Conservation (phyloP, 2,888 invertebrate genomes). For the Brachylomia viminalis region DNA sequence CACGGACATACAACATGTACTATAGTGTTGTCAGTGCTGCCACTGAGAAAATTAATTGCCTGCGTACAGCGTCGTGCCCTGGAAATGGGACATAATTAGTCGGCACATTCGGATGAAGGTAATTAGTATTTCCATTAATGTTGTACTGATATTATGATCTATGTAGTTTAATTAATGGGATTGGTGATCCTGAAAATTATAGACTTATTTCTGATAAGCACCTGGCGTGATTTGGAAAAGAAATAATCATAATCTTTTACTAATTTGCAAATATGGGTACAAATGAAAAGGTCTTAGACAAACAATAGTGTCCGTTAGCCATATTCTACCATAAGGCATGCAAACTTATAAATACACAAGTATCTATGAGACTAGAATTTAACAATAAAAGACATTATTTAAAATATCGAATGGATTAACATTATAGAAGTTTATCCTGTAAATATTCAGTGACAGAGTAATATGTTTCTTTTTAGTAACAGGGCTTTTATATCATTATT, state of each 20-base stretch:
- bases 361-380: too few relatives aligned
- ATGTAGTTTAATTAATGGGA: not conserved
- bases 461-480: too few relatives aligned
- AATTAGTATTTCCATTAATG: conserved; percentile 25
- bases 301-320: too few relatives aligned
- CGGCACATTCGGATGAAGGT: conserved; percentile 5
- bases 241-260: not conserved
- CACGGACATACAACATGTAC: conserved; percentile 41
- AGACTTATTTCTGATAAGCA: not conserved
- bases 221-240: not conserved
- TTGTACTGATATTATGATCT: conserved; percentile 6
- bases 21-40: conserved; percentile 46
- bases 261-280: too few relatives aligned
- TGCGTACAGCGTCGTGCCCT: conserved; percentile 6
- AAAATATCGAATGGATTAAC: too few relatives aligned
- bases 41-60: conserved; percentile 54
- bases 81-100: conserved; percentile 32
- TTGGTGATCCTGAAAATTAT: not conserved
- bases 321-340: too few relatives aligned
- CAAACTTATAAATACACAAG: too few relatives aligned
- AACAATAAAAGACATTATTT: too few relatives aligned
- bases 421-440: too few relatives aligned
- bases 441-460: too few relatives aligned
- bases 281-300: too few relatives aligned
- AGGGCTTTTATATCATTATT: too few relatives aligned